A percentile compares a stretch with the other conserved stretches of the same genome.
Evolutionary conservation across 2,113 vertebrate genomes (phyloP).

Genomic region (Strix aluco): DNA sequence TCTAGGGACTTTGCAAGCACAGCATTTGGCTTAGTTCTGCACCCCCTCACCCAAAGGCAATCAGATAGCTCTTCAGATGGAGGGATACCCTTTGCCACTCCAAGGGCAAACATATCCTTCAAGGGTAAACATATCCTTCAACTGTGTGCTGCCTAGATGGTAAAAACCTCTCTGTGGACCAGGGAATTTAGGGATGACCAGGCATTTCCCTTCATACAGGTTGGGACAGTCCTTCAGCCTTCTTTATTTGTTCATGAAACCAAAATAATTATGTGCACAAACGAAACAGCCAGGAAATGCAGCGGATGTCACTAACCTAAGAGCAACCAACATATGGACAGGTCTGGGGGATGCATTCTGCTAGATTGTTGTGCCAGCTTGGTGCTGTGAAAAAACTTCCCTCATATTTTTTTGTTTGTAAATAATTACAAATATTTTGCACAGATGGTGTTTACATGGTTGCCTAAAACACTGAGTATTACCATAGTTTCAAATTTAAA

Average conservation of each 20-base stretch:
- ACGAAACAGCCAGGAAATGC: background rate
- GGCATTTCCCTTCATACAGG: rapidly evolving
- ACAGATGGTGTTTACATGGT: slow-evolving; percentile 53
- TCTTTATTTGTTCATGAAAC: background rate
- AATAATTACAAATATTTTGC: slow-evolving; percentile 58
- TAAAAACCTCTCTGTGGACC: background rate
- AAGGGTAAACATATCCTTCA: background rate
- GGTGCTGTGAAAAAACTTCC: background rate
- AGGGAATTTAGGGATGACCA: background rate
- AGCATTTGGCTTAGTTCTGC: background rate
- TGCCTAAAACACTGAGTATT: slow-evolving; percentile 41
- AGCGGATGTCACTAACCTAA: background rate
- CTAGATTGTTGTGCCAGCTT: background rate
- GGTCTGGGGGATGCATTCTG: background rate
- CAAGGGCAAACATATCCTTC: background rate
- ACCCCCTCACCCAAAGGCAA: background rate
- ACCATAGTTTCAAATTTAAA: slow-evolving; percentile 41
- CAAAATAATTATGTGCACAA: background rate
- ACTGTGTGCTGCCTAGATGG: background rate
- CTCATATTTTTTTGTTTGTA: background rate
- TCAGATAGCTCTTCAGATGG: background rate
- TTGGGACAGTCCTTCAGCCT: background rate
- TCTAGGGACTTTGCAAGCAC: background rate
- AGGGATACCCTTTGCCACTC: background rate
- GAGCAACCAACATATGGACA: background rate